phyloP scores from a whole-genome alignment of 2,797 vertebrate species.

The Lagodon rhomboides region DNA sequence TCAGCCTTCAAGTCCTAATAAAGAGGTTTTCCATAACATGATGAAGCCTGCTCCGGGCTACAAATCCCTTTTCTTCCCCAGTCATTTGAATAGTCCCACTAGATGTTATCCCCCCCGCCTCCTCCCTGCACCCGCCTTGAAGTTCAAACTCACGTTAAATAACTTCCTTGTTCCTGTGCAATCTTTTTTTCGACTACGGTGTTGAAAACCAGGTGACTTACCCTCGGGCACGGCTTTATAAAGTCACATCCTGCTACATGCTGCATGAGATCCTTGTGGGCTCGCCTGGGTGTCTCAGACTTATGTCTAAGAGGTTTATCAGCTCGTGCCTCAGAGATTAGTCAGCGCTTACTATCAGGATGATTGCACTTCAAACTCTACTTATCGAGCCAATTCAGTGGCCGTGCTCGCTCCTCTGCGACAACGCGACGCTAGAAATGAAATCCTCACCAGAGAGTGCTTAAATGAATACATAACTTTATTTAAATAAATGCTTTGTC shows the following conservation, averaged over 20 bases:
- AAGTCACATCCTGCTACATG: conserved; percentile 80
- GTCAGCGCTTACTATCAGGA: conserved; percentile 64
- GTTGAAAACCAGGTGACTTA: conserved; percentile 84
- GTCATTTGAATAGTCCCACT: conserved; percentile 69
- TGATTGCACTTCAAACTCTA: conserved; percentile 63
- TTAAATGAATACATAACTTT: conserved; percentile 99
- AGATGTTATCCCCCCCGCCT: conserved; percentile 47
- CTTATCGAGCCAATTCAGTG: conserved; percentile 52
- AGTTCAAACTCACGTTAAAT: conserved; percentile 78
- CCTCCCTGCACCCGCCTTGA: conserved; percentile 43
- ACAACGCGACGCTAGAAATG: conserved; percentile 33
- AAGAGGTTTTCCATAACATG: conserved; percentile 67
- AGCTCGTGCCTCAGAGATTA: conserved; percentile 74
- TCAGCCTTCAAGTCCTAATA: conserved; percentile 58
- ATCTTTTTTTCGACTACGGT: conserved; percentile 77
- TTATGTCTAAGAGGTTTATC: conserved; percentile 80
- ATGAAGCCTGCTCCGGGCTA: conserved; percentile 58
- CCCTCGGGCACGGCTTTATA: conserved; percentile 79
- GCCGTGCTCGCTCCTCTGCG: conserved; percentile 7
- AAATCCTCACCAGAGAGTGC: conserved; percentile 47
- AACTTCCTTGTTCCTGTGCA: conserved; percentile 83
- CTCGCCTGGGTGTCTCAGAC: conserved; percentile 71
- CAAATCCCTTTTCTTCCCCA: conserved; percentile 56
- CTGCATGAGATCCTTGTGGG: conserved; percentile 73
- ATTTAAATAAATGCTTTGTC: conserved; percentile 99